Base-by-base conservation (phyloP, 2,797 vertebrate genomes). In the Erethizon dorsatum region DNA sequence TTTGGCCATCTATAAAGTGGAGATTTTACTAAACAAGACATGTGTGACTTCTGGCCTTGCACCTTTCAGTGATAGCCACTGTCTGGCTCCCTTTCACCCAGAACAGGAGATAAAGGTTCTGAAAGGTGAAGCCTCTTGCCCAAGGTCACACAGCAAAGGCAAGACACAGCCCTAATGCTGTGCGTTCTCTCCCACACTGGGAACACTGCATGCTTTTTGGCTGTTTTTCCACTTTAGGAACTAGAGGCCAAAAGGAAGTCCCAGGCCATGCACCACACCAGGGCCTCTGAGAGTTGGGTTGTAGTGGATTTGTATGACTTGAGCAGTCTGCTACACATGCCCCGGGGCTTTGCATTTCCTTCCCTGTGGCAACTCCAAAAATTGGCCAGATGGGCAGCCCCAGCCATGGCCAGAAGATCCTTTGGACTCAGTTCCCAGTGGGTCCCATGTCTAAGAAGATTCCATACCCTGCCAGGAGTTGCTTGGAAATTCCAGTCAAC, bases 81-180 rank as follows among this genome's bases (percentile, higher is more conserved):
- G 14, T 31, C 12, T 3, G 11, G 41, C 13, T 22, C 71, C 41
- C 28, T 20, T 37, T 75, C 37, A 84, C 56, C 63, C 31, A 47
- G 80, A 86, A 15, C 28, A 52, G 57, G 71, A 90, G 56, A 92
- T 0, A 13, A 59, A 85, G 47, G 3, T 59, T 67, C 41, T 12
- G 61, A 41, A 84, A 61, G 2, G 5, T 31, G 26, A 45, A 31
- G 41, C 2, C 33, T 75, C 63, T 80, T 82, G 13, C 47, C 18
- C 5, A 1, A 45, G 84, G 28, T 47, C 77, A 83, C 33, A 10
- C 31, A 20, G 69, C 4, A 0, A 83, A 37, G 67, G 22, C 79
- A n/a, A 6, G 0, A 0, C 89, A 61, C 0, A n/a, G 9, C n/a
- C 24, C 56, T 8, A 11, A 26, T 1, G 0, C 37, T 12, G 6